phyloP scores from a whole-genome alignment of 2,113 vertebrate genomes.

The Sebastes fasciatus region DNA sequence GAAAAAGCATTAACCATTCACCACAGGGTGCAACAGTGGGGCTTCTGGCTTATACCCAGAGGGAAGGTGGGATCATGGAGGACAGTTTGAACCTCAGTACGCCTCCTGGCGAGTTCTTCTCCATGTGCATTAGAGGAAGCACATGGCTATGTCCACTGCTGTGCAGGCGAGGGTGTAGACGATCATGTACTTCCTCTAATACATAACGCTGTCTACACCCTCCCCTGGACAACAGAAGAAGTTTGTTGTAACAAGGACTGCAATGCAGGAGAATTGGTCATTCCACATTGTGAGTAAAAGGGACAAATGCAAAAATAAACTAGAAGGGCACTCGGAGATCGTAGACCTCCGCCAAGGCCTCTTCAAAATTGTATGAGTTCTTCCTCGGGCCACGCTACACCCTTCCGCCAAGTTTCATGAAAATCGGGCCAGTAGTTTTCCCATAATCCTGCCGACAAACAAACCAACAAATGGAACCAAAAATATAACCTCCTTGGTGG shows the following conservation, averaged over 20 bases:
- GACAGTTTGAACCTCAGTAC: slow-evolving; percentile 7
- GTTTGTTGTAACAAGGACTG: slow-evolving; percentile 8
- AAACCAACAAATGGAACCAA: neutral
- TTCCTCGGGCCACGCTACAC: neutral
- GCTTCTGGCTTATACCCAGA: slow-evolving; percentile 5
- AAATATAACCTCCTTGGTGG: neutral
- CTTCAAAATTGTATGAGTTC: neutral
- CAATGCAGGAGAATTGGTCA: neutral
- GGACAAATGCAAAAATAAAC: slow-evolving; percentile 11
- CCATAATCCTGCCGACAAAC: neutral
- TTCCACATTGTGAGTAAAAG: slow-evolving; percentile 1
- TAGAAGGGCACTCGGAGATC: no score
- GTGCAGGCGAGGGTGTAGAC: slow-evolving; percentile 3
- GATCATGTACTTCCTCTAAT: slow-evolving; percentile 35
- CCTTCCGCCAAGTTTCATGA: neutral
- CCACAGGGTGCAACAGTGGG: slow-evolving; percentile 1
- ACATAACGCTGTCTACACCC: slow-evolving; percentile 22
- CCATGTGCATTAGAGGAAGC: slow-evolving; percentile 31
- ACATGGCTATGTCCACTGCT: neutral
- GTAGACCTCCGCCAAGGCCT: neutral
- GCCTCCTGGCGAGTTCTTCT: slow-evolving; percentile 9
- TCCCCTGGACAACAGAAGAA: neutral
- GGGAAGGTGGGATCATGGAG: neutral
- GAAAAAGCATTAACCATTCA: neutral
- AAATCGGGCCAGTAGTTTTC: neutral